Percentiles rank a stretch among this genome's conserved stretches.
Conservation (phyloP, 2,888 invertebrate genomes). For the Orchesella flavescens region DNA sequence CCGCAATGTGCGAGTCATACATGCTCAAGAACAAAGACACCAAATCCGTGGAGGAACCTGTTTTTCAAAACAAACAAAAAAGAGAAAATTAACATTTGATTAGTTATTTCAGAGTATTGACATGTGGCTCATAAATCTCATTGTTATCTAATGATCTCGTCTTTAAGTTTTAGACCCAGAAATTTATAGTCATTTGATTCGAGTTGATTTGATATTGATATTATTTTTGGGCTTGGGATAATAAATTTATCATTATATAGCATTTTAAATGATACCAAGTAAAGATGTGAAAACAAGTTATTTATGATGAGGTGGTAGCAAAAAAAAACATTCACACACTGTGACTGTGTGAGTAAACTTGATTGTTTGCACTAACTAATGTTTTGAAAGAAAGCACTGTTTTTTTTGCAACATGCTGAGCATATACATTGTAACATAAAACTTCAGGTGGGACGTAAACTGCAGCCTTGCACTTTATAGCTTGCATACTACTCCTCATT, state of each 20-base stretch:
- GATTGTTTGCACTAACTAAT: neutral
- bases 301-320: slow-evolving; percentile 26
- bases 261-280: neutral
- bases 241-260: neutral
- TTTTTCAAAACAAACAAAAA: slow-evolving; percentile 75
- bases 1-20: slow-evolving; percentile 84
- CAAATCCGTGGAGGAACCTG: slow-evolving; percentile 88
- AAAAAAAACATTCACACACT: slow-evolving; percentile 6
- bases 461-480: too few relatives aligned
- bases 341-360: slow-evolving; percentile 34
- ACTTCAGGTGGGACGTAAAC: neutral
- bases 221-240: neutral
- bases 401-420: neutral
- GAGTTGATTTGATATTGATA: slow-evolving; percentile 19
- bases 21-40: slow-evolving; percentile 89
- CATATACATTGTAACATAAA: neutral
- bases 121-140: slow-evolving; percentile 26
- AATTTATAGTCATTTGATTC: slow-evolving; percentile 36
- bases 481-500: too few relatives aligned
- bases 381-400: neutral
- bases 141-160: slow-evolving; percentile 60
- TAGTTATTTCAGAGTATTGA: slow-evolving; percentile 31
- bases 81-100: slow-evolving; percentile 51
- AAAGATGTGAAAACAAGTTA: neutral
- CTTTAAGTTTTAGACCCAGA: slow-evolving; percentile 12